Base-by-base conservation (phyloP, 2,113 vertebrate species). In the Burhinus bistriatus region DNA sequence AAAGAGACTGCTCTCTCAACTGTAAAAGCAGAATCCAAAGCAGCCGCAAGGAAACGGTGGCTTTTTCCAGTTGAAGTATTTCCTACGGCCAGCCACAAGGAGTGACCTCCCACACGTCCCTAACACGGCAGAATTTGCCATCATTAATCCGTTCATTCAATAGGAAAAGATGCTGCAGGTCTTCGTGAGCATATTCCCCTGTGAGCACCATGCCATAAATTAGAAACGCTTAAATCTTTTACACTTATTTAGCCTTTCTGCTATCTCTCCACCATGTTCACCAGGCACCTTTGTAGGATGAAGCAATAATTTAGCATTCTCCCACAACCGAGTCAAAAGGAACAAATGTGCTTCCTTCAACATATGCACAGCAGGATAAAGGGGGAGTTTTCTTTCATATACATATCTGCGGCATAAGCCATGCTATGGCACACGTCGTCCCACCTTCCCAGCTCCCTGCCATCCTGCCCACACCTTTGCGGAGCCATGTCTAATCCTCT, bases 1-100 rank as follows among this genome's bases (percentile, higher is more conserved):
- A 90, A 70, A 85, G 61, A 88, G 57, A 23, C 89, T 94, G 94
- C 73, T 95, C 93, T 95, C 71, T 96, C 64, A 12, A 86, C 89
- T 83, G 93, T 78, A 90, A 95, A 87, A 95, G 68, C 89, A 88
- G 89, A 96, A 91, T 42, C 81, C 94, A 93, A 90, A 94, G 94
- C 82, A 96, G 94, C 93, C 59, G 2, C 87, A 73, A 93, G 95
- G 95, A 96, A 96, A 90, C 2, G 3, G 66, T 94, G 89, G 91
- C 91, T 95, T 97, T 92, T 97, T 95, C 82, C 84, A 95, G 84
- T 5, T 94, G 91, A 96, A 96, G 36, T 75, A 70, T 91, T 90
- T 95, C 82, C 78, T 70, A 47, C 1, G 0, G 93, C 64, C 75
- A 90, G 12, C 42, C 42, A 83, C 12, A 5, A 79, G 70, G n/a